Percentiles rank a stretch among this genome's conserved stretches.
Conservation (phyloP, 2,888 invertebrate genomes). For the Palloptera scutellata region DNA sequence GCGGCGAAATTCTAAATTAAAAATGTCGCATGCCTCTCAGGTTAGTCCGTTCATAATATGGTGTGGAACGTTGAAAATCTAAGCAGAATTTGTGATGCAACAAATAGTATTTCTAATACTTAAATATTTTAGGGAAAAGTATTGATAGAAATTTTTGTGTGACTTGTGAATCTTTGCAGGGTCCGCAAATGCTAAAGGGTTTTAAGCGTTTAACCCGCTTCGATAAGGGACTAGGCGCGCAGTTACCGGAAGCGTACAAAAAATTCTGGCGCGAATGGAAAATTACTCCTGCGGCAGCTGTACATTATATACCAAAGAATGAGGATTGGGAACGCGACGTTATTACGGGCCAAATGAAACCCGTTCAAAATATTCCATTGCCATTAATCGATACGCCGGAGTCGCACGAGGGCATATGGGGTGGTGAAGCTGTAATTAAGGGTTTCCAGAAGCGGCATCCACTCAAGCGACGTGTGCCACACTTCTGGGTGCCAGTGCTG, state of each 20-base stretch:
- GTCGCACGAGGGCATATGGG: slow-evolving; percentile 89
- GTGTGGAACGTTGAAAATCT: neutral
- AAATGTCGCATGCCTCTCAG: slow-evolving; percentile 46
- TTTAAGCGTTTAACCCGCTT: slow-evolving; percentile 68
- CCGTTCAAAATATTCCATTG: slow-evolving; percentile 79
- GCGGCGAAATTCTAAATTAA: too few species aligned
- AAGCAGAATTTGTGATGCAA: too few species aligned
- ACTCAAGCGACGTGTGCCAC: slow-evolving; percentile 74
- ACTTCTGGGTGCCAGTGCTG: slow-evolving; percentile 87
- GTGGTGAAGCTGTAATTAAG: slow-evolving; percentile 92
- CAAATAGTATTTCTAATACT: too few species aligned
- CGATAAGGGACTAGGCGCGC: slow-evolving; percentile 73
- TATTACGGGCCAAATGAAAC: slow-evolving; percentile 75
- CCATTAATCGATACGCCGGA: slow-evolving; percentile 82
- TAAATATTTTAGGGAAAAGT: neutral
- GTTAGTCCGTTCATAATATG: slow-evolving; percentile 43
- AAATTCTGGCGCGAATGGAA: slow-evolving; percentile 91
- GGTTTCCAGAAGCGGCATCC: slow-evolving; percentile 78
- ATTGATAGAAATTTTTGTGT: slow-evolving; percentile 10
- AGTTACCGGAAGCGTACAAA: slow-evolving; percentile 80
- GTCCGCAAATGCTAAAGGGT: slow-evolving; percentile 61
- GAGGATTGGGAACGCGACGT: slow-evolving; percentile 78
- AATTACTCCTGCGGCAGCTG: slow-evolving; percentile 69
- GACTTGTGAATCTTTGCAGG: slow-evolving; percentile 44
- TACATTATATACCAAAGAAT: slow-evolving; percentile 76